phyloP scores from a whole-genome alignment of 2,888 invertebrate species.

The Sericinus montela region DNA sequence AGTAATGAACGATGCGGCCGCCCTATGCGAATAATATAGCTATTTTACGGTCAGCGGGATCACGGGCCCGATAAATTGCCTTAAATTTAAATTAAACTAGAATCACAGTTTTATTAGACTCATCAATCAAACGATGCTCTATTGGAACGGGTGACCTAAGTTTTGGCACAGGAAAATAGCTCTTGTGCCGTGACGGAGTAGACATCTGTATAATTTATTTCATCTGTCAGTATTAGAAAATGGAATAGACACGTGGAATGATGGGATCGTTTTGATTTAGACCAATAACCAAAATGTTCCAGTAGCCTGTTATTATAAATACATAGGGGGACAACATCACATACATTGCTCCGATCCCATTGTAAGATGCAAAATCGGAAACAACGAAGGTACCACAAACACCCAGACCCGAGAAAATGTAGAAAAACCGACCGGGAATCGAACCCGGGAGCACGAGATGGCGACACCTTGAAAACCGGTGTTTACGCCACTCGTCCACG shows the following conservation, averaged over 20 bases:
- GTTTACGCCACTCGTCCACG: no score
- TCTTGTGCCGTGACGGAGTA: conserved; percentile 39
- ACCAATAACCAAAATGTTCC: background rate
- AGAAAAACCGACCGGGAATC: no score
- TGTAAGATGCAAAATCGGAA: no score
- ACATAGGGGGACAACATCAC: no score
- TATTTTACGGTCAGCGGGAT: conserved; percentile 69
- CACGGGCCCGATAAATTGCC: conserved; percentile 68
- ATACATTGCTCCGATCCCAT: no score
- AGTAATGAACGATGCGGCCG: conserved; percentile 51
- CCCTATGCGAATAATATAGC: conserved; percentile 57
- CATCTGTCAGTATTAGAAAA: conserved; percentile 43
- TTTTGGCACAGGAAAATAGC: conserved; percentile 42
- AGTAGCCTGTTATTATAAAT: no score
- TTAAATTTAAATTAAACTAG: conserved; percentile 79
- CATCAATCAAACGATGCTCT: conserved; percentile 73
- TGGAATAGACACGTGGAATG: conserved; percentile 9
- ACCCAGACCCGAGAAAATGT: no score
- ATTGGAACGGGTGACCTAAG: conserved; percentile 44
- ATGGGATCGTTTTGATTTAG: background rate
- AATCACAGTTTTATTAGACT: conserved; percentile 77
- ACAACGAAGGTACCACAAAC: no score
- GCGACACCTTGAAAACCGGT: no score
- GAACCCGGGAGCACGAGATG: no score
- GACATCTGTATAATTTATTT: conserved; percentile 37